Evolutionary conservation across 2,797 vertebrate genomes (phyloP).

Genomic region (Sphenopsis melanotis): DNA sequence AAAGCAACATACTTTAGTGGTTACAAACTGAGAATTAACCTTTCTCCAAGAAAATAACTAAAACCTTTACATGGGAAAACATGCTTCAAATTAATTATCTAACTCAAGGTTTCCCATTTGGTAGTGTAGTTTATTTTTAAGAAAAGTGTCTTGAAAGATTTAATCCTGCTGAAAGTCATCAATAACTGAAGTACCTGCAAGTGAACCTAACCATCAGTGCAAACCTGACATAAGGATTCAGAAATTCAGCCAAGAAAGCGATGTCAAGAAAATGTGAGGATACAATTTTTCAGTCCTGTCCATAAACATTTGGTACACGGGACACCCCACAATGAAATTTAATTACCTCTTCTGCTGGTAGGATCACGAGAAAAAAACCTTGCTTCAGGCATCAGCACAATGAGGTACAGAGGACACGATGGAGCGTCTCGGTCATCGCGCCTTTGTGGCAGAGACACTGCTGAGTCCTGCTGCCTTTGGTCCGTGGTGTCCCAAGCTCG

Average conservation of each 20-base stretch:
- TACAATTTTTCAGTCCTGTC: background rate
- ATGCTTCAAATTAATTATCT: slow-evolving; percentile 23
- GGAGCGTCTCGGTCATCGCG: fast-evolving
- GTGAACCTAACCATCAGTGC: background rate
- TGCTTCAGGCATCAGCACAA: background rate
- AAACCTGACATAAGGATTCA: background rate
- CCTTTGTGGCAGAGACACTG: background rate
- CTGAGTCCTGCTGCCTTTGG: background rate
- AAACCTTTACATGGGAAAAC: slow-evolving; percentile 20
- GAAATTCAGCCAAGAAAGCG: background rate
- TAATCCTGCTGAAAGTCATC: background rate
- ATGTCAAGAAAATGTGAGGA: background rate
- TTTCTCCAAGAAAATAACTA: slow-evolving; percentile 38
- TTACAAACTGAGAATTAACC: slow-evolving; percentile 64
- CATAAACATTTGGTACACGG: slow-evolving; percentile 6
- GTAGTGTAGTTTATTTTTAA: background rate
- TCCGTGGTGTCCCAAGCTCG: background rate
- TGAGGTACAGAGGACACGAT: background rate
- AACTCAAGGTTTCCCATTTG: background rate
- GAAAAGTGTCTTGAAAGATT: background rate
- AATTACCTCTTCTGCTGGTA: slow-evolving; percentile 17
- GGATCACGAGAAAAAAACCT: background rate
- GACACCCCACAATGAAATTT: slow-evolving; percentile 43
- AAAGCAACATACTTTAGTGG: slow-evolving; percentile 57
- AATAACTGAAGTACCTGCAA: background rate